Percentiles rank a stretch among this genome's conserved stretches.
Conservation (phyloP, 2,888 invertebrate genomes). For the Dolichomitus sp. region DNA sequence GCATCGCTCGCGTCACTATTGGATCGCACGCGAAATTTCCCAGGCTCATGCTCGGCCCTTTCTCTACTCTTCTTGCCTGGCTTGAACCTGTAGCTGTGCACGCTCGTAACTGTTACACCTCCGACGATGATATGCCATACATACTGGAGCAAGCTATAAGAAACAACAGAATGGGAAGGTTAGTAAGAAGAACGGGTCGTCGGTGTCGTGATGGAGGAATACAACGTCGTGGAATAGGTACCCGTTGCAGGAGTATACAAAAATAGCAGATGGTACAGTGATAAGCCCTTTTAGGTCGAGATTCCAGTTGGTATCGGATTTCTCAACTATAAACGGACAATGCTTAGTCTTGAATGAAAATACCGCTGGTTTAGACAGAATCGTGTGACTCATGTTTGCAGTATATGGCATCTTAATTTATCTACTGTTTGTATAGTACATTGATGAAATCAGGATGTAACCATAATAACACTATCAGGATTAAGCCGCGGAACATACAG, state of each 20-base stretch:
- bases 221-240: constrained; percentile 26
- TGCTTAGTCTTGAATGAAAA: constrained; percentile 9
- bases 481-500: not conserved
- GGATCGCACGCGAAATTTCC: constrained; percentile 70
- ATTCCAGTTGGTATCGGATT: not conserved
- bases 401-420: too few species aligned
- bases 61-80: constrained; percentile 35
- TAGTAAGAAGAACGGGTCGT: constrained; percentile 55
- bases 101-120: constrained; percentile 57
- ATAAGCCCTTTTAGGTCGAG: not conserved
- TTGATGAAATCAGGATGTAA: not conserved
- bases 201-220: constrained; percentile 46
- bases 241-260: constrained; percentile 30
- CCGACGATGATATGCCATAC: constrained; percentile 39
- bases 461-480: not conserved
- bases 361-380: not conserved
- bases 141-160: constrained; percentile 45
- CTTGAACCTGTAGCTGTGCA: constrained; percentile 40
- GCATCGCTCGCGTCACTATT: constrained; percentile 61
- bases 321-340: not conserved
- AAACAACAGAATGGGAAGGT: constrained; percentile 44
- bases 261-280: not conserved
- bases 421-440: too few species aligned
- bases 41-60: constrained; percentile 65
- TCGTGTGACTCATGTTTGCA: not conserved